Evolutionary conservation across 2,888 invertebrate genomes (phyloP).

Genomic region (Cryptus armator): DNA sequence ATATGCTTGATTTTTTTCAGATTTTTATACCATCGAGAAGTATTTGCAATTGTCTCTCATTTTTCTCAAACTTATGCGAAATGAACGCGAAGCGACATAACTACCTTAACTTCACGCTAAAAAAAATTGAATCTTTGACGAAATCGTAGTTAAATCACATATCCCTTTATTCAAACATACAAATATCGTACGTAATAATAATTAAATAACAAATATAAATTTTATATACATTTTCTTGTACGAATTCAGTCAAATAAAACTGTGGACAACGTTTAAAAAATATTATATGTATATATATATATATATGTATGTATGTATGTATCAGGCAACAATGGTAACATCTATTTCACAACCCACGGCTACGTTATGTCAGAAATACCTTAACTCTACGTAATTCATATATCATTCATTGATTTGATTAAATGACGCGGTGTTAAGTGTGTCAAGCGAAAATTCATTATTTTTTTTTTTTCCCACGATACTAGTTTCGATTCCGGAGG

Average conservation of each 20-base stretch:
- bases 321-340: slow-evolving; percentile 71
- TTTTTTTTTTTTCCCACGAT: not conserved
- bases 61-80: too few relatives aligned
- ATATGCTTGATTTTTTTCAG: too few relatives aligned
- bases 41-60: too few relatives aligned
- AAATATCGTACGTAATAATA: slow-evolving; percentile 68
- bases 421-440: slow-evolving; percentile 1
- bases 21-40: too few relatives aligned
- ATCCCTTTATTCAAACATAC: slow-evolving; percentile 72
- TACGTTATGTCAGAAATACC: slow-evolving; percentile 71
- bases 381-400: slow-evolving; percentile 64
- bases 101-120: too few relatives aligned
- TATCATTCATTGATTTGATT: slow-evolving; percentile 32
- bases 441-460: slow-evolving; percentile 1
- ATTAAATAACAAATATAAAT: slow-evolving; percentile 76
- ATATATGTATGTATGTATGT: slow-evolving; percentile 39
- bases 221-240: slow-evolving; percentile 72
- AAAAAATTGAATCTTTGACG: not conserved
- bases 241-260: slow-evolving; percentile 75
- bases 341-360: slow-evolving; percentile 77
- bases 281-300: slow-evolving; percentile 34
- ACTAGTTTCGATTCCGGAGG: slow-evolving; percentile 12
- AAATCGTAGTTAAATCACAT: slow-evolving; percentile 57
- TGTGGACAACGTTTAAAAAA: slow-evolving; percentile 71
- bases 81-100: too few relatives aligned